These are phyloP conservation scores for Rhinolophus sinicus DNA, from an alignment of 2,113 vertebrate genomes.

Conservation along the genomic window DNA sequence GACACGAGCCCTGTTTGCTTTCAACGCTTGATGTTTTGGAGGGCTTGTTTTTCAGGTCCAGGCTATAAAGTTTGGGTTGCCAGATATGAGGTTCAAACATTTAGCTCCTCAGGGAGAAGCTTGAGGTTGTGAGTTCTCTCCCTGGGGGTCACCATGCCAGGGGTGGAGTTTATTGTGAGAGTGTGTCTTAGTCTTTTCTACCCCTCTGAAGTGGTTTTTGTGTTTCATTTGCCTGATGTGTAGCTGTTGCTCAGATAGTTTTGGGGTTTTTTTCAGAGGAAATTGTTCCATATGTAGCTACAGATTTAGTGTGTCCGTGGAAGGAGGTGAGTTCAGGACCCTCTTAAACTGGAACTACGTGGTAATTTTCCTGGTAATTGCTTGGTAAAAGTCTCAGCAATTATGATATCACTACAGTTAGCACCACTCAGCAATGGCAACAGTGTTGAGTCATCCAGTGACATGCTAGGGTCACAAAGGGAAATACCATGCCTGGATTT, in stretches of 20 bases:
- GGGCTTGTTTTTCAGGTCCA: neutral
- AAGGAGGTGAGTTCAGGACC: neutral
- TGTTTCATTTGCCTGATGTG: neutral
- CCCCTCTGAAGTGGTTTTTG: neutral
- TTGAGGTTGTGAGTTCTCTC: neutral
- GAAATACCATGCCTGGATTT: neutral
- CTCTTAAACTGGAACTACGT: neutral
- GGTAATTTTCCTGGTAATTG: no score
- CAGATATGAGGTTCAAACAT: neutral
- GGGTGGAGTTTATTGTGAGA: no score
- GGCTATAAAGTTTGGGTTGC: neutral
- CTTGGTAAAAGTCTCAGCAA: neutral
- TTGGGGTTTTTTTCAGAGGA: neutral
- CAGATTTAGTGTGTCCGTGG: neutral
- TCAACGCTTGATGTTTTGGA: no score
- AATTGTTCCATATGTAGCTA: neutral
- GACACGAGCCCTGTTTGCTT: neutral
- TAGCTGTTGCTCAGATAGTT: neutral
- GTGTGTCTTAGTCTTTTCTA: neutral
- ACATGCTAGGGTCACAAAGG: neutral
- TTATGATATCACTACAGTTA: neutral
- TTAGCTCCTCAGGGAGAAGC: neutral
- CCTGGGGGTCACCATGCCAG: neutral
- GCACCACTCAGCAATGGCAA: fast-evolving
- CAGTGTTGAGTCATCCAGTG: neutral